A percentile compares a stretch with the other conserved stretches of the same genome.
These are phyloP conservation scores for Distichodus sexfasciatus DNA, from an alignment of 2,797 vertebrate genomes.

Conservation along the genomic window DNA sequence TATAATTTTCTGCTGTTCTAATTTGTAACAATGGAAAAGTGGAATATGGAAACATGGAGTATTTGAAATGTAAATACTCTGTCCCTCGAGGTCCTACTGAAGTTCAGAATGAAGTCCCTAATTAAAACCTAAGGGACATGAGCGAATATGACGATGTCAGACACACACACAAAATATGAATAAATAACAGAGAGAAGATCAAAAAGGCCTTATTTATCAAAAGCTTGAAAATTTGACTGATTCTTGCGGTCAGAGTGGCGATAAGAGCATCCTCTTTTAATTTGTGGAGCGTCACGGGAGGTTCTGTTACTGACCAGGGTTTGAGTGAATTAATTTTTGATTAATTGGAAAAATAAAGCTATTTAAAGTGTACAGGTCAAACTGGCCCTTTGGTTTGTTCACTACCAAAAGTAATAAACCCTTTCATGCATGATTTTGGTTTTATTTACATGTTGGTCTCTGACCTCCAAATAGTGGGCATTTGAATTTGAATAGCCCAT, in stretches of 20 bases:
- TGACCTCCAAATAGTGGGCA: no score
- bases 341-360: background rate
- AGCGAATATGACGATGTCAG: slow-evolving; percentile 14
- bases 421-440: no score
- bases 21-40: slow-evolving; percentile 25
- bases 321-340: background rate
- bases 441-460: no score
- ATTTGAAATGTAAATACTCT: slow-evolving; percentile 47
- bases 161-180: slow-evolving; percentile 29
- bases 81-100: slow-evolving; percentile 19
- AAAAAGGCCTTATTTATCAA: slow-evolving; percentile 17
- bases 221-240: background rate
- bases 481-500: no score
- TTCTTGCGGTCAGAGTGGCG: background rate
- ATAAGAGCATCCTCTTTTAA: slow-evolving; percentile 1
- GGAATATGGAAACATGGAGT: background rate
- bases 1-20: background rate
- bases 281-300: background rate
- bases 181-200: slow-evolving; percentile 25
- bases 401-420: no score
- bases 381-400: no score
- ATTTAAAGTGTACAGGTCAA: no score
- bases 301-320: background rate
- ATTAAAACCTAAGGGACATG: slow-evolving; percentile 48
- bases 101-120: slow-evolving; percentile 40